These are phyloP conservation scores for Trigoniulus corallinus DNA, from an alignment of 1,140 invertebrate genomes.

Conservation along the genomic window DNA sequence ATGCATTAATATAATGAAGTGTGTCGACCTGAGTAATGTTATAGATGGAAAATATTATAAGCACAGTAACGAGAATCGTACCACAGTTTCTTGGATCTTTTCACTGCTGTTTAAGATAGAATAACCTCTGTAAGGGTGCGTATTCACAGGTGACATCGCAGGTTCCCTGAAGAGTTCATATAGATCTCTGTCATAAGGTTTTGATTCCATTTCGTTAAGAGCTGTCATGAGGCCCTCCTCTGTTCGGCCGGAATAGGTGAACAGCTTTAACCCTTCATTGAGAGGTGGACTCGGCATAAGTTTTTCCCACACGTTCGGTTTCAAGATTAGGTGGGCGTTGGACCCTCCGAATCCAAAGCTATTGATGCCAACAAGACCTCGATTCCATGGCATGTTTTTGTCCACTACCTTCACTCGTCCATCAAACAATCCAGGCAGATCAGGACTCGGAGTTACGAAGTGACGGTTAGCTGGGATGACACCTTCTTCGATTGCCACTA, in stretches of 20 bases:
- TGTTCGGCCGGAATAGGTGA: conserved; percentile 67
- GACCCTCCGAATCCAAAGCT: conserved; percentile 46
- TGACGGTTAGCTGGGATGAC: conserved; percentile 36
- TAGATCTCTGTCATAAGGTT: not conserved
- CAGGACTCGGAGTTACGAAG: conserved; percentile 32
- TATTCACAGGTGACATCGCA: not conserved
- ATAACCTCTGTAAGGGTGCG: not conserved
- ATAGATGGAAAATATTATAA: no score
- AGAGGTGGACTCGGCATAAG: not conserved
- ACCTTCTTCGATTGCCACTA: conserved; percentile 31
- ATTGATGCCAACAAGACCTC: conserved; percentile 36
- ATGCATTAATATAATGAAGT: no score
- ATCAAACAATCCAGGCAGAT: conserved; percentile 24
- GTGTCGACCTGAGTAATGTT: no score
- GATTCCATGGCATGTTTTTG: conserved; percentile 25
- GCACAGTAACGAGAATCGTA: no score
- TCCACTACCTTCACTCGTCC: conserved; percentile 16
- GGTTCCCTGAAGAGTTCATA: not conserved
- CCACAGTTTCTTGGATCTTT: not conserved
- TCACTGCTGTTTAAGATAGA: not conserved
- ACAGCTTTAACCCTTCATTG: conserved; percentile 27
- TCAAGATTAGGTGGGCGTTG: conserved; percentile 40
- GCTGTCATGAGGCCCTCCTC: conserved; percentile 54
- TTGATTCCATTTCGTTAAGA: conserved; percentile 30
- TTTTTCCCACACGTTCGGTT: conserved; percentile 8